Evolutionary conservation across 1,140 invertebrate species (phyloP).

Genomic region (Bicyclus anynana): DNA sequence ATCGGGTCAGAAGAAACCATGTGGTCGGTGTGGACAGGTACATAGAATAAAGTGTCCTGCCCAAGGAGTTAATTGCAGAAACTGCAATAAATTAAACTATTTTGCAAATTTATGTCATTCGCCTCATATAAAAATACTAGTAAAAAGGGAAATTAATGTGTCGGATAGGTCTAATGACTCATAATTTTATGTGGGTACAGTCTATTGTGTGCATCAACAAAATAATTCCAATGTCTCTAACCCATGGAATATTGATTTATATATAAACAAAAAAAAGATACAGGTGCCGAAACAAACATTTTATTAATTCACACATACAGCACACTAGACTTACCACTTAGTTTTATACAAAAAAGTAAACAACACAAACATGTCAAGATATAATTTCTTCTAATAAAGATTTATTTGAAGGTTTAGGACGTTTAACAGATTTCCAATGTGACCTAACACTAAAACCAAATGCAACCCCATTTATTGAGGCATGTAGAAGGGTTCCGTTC

Average conservation of each 20-base stretch:
- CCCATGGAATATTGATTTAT: slow-evolving; percentile 6
- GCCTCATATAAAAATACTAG: no score
- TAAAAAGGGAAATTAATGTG: no score
- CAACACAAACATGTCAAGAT: no score
- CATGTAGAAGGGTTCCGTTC: slow-evolving; percentile 6
- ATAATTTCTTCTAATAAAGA: not conserved
- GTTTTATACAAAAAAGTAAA: no score
- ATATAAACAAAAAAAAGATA: slow-evolving; percentile 4
- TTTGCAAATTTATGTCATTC: not conserved
- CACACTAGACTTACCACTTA: not conserved
- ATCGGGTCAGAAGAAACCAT: slow-evolving; percentile 21
- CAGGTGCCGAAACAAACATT: slow-evolving; percentile 3
- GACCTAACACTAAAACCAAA: not conserved
- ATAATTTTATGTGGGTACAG: no score
- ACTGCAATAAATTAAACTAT: slow-evolving; percentile 2
- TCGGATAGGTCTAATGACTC: no score
- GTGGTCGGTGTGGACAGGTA: slow-evolving; percentile 16
- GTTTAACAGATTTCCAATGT: slow-evolving; percentile 4
- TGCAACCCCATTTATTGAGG: not conserved
- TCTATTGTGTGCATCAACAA: slow-evolving; percentile 2
- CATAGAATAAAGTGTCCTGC: slow-evolving; percentile 16
- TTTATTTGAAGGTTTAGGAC: slow-evolving; percentile 2
- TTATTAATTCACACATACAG: not conserved
- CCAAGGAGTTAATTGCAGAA: slow-evolving; percentile 1
- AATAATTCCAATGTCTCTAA: slow-evolving; percentile 2